A percentile compares a stretch with the other conserved stretches of the same genome.
Conservation (phyloP, 2,888 invertebrate genomes). For the Melanchra persicariae region DNA sequence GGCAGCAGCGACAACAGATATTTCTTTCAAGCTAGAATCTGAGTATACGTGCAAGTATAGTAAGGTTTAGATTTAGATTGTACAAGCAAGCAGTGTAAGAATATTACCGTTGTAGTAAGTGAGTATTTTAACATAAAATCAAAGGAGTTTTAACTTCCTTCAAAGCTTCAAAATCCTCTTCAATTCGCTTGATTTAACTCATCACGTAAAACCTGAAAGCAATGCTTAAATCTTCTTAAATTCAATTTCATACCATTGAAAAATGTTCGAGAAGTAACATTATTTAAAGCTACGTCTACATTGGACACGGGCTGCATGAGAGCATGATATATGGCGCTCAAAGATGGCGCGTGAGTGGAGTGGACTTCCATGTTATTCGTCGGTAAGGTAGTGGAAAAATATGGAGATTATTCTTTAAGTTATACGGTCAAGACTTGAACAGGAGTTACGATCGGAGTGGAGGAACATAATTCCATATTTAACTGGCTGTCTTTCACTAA, state of each 20-base stretch:
- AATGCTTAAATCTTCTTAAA: conserved; percentile 5
- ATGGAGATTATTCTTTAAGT: background rate
- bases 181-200: no score
- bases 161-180: no score
- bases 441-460: background rate
- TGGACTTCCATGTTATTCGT: conserved; percentile 34
- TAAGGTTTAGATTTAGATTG: no score
- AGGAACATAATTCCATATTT: background rate
- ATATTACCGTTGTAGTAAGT: no score
- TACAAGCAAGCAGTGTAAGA: no score
- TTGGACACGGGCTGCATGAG: conserved; percentile 1
- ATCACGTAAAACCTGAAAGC: background rate
- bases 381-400: background rate
- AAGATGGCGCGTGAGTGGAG: conserved; percentile 12
- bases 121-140: background rate
- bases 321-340: conserved; percentile 43
- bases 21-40: conserved; percentile 15
- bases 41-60: no score
- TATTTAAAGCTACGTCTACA: conserved; percentile 20
- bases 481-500: no score
- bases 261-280: conserved; percentile 24
- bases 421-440: background rate
- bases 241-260: conserved; percentile 5
- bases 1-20: background rate
- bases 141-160: no score